phyloP scores from a whole-genome alignment of 2,113 vertebrate species.

The Castor canadensis region DNA sequence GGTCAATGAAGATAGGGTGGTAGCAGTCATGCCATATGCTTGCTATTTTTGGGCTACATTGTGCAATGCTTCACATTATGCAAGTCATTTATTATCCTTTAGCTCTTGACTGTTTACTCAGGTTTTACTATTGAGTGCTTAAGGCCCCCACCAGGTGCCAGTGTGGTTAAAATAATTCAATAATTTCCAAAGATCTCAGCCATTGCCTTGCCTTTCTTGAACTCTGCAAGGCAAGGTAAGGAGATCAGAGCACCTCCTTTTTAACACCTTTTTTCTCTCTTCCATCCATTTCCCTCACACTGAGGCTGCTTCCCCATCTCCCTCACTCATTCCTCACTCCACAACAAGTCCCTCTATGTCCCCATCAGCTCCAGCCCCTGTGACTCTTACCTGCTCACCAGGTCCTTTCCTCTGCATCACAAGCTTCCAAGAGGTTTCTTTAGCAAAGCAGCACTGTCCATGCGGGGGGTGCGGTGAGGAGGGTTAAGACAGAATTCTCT shows the following conservation, averaged over 20 bases:
- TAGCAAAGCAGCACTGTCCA: neutral
- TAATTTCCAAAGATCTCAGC: neutral
- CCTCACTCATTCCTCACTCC: neutral
- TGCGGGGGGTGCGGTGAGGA: neutral
- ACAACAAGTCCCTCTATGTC: neutral
- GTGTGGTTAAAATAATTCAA: too few relatives aligned
- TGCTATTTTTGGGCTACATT: neutral
- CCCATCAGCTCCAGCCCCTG: neutral
- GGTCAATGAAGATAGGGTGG: neutral
- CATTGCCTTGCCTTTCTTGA: conserved; percentile 14
- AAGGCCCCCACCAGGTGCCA: neutral
- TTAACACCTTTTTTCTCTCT: neutral
- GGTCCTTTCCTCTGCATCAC: neutral
- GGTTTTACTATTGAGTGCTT: neutral
- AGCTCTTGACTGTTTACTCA: neutral
- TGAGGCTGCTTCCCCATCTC: neutral
- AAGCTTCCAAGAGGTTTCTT: neutral
- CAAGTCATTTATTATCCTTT: neutral
- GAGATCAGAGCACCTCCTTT: neutral
- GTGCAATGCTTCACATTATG: neutral
- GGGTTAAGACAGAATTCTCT: neutral
- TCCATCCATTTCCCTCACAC: neutral
- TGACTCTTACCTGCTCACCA: neutral
- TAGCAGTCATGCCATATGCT: neutral
- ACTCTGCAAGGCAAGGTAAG: neutral